Conservation (phyloP, 2,888 invertebrate species). For the Diadegma fenestrale region DNA sequence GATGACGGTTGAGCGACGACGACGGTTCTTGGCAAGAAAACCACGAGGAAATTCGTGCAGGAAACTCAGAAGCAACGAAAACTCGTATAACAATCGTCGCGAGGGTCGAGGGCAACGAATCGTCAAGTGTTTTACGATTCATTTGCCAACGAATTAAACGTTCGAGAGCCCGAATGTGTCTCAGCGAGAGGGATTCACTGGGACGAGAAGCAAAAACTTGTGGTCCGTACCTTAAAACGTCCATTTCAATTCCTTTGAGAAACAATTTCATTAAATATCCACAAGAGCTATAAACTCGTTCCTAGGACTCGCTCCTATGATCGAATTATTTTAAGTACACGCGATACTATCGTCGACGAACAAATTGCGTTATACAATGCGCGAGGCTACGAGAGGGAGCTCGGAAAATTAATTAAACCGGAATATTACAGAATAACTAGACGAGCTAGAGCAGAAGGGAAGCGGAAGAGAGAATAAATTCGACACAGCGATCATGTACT, state of each 20-base stretch:
- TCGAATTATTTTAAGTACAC: neutral
- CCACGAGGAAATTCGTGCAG: neutral
- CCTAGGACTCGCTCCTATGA: neutral
- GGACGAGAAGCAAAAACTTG: neutral
- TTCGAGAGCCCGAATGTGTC: neutral
- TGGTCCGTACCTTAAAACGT: neutral
- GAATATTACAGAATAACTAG: slow-evolving; percentile 38
- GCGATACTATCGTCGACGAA: slow-evolving; percentile 7
- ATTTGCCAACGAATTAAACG: neutral
- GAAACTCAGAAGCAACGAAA: neutral
- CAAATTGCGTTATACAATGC: slow-evolving; percentile 18
- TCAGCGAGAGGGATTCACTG: neutral
- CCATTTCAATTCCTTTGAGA: neutral
- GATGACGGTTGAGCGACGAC: neutral
- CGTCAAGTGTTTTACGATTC: slow-evolving; percentile 36
- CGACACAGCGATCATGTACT: slow-evolving; percentile 25
- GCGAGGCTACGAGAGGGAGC: slow-evolving; percentile 24
- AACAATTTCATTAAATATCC: neutral
- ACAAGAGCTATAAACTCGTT: neutral
- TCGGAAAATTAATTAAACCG: slow-evolving; percentile 62
- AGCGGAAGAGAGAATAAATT: neutral
- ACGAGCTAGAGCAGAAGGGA: neutral
- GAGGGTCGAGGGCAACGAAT: slow-evolving; percentile 5
- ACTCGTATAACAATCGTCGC: slow-evolving; percentile 2
- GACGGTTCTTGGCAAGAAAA: slow-evolving; percentile 30